phyloP scores from a whole-genome alignment of 2,888 invertebrate species.

The Lepetodrilus schrolli region DNA sequence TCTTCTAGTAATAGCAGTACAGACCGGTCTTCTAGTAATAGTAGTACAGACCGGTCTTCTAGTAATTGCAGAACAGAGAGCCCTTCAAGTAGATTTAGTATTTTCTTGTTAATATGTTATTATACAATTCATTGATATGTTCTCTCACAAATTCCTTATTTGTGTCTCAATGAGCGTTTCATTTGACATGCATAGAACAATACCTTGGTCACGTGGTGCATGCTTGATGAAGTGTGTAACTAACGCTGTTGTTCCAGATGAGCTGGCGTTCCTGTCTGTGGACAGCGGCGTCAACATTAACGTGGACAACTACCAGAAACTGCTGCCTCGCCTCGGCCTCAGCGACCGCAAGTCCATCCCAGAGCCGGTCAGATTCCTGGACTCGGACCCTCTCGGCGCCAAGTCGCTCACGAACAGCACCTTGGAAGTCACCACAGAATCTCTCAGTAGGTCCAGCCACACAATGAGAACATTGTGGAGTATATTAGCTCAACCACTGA shows the following conservation, averaged over 20 bases:
- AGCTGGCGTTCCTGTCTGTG: constrained; percentile 47
- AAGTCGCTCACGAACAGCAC: constrained; percentile 38
- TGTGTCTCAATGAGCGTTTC: no score
- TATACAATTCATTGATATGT: no score
- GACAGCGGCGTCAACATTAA: constrained; percentile 38
- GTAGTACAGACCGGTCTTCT: no score
- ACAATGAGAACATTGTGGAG: not conserved
- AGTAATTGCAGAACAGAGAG: no score
- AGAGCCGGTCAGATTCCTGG: constrained; percentile 77
- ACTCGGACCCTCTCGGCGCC: constrained; percentile 79
- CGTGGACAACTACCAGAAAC: constrained; percentile 57
- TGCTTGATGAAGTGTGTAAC: no score
- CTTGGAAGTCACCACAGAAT: constrained; percentile 32
- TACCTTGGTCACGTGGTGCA: no score
- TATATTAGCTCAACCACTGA: not conserved
- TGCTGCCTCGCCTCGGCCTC: constrained; percentile 75
- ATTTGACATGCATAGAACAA: not conserved
- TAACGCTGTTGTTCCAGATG: no score
- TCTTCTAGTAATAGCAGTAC: no score
- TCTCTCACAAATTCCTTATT: no score
- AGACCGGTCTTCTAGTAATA: no score
- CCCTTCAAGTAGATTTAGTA: no score
- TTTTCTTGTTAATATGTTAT: no score
- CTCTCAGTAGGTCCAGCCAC: constrained; percentile 25
- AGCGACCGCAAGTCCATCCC: constrained; percentile 75